phyloP scores from a whole-genome alignment of 2,888 invertebrate species.

The Bombyx huttoni region DNA sequence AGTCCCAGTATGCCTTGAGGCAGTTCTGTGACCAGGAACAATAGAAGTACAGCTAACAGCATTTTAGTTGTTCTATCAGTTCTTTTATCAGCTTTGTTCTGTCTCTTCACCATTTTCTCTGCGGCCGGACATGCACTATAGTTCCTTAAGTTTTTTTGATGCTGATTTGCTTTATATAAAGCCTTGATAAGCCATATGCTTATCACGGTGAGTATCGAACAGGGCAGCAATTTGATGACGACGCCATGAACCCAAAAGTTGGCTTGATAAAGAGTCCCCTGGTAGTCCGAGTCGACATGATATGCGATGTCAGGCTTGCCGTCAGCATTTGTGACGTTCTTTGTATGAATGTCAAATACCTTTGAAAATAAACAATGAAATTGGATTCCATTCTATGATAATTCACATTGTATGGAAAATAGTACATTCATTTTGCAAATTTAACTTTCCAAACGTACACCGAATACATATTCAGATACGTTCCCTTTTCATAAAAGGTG shows the following conservation, averaged over 20 bases:
- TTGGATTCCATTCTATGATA: conserved; percentile 23
- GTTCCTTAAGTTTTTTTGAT: conserved; percentile 78
- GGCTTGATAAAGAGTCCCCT: conserved; percentile 74
- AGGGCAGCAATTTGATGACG: conserved; percentile 84
- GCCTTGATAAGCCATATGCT: conserved; percentile 80
- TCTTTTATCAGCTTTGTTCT: conserved; percentile 77
- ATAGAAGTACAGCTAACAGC: conserved; percentile 86
- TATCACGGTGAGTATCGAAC: conserved; percentile 81
- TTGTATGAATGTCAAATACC: conserved; percentile 65
- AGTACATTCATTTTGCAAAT: conserved; percentile 2
- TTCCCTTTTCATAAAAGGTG: conserved; percentile 3
- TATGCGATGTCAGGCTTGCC: conserved; percentile 45
- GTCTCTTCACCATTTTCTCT: conserved; percentile 55
- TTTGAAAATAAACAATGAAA: conserved; percentile 20
- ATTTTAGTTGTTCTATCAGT: conserved; percentile 92
- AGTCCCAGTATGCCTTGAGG: conserved; percentile 86
- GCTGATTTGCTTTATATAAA: conserved; percentile 80
- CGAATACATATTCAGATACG: not conserved
- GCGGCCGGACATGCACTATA: conserved; percentile 72
- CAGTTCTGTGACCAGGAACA: conserved; percentile 91
- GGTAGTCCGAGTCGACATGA: conserved; percentile 68
- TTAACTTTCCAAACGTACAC: conserved; percentile 1
- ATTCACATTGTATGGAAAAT: conserved; percentile 25
- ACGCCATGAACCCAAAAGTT: conserved; percentile 89
- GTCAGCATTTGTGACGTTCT: conserved; percentile 52